Percentiles rank a stretch among this genome's conserved stretches.
Conservation (phyloP, 1,140 invertebrate genomes). For the Aphis gossypii region DNA sequence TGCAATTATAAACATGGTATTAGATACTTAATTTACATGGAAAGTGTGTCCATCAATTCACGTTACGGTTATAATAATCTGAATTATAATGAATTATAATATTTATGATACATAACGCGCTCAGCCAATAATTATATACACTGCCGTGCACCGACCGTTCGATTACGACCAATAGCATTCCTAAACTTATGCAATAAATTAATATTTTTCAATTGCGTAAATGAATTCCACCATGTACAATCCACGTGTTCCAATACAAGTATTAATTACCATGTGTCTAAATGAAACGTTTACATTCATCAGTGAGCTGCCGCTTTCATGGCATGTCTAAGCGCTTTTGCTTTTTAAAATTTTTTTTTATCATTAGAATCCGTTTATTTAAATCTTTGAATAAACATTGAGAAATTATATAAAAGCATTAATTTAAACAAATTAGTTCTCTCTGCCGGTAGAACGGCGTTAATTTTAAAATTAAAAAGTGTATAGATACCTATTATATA, state of each 20-base stretch:
- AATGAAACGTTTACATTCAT: neutral
- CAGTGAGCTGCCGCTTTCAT: neutral
- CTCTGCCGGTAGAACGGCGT: neutral
- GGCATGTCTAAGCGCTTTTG: neutral
- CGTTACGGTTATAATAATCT: no score
- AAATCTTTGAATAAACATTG: neutral
- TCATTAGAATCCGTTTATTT: neutral
- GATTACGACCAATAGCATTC: neutral
- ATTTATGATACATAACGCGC: neutral
- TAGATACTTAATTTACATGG: neutral
- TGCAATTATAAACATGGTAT: neutral
- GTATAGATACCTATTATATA: neutral
- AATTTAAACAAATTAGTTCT: neutral
- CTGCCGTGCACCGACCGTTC: neutral
- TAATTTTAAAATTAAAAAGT: neutral
- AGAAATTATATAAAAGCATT: neutral
- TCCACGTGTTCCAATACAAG: neutral
- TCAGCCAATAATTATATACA: neutral
- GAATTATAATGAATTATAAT: no score
- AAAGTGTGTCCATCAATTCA: neutral
- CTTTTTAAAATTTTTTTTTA: neutral
- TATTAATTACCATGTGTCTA: neutral
- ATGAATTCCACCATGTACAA: neutral
- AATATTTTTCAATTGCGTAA: constrained; percentile 4
- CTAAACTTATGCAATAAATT: neutral